Evolutionary conservation across 2,797 vertebrate species (phyloP).

Genomic region (Picus viridis): DNA sequence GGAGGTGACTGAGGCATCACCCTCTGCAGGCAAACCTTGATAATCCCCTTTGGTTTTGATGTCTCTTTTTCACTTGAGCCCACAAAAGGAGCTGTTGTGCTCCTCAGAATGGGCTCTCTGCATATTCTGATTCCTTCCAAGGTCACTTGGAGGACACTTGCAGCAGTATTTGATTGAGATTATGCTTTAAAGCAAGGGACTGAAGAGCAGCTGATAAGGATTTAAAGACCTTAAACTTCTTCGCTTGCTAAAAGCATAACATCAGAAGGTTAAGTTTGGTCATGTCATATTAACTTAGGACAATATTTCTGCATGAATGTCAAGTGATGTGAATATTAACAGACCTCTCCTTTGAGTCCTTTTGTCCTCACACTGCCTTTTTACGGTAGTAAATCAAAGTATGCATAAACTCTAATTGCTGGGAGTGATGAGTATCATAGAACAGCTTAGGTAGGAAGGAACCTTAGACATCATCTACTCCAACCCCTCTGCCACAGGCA

Average conservation of each 20-base stretch:
- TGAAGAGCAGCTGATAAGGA: conserved; percentile 51
- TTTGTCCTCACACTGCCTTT: neutral
- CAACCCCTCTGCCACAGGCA: too few relatives aligned
- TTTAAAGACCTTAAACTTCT: conserved; percentile 32
- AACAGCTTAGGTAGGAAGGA: too few relatives aligned
- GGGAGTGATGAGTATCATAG: neutral
- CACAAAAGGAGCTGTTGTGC: neutral
- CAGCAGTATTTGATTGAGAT: conserved; percentile 49
- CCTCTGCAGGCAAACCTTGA: neutral
- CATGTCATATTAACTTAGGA: neutral
- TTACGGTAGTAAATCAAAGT: neutral
- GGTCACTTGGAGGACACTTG: conserved; percentile 52
- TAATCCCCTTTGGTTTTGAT: conserved; percentile 7
- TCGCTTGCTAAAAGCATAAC: conserved; percentile 14
- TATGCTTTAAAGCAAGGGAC: conserved; percentile 23
- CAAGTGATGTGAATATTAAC: conserved; percentile 61
- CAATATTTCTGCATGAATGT: conserved; percentile 27
- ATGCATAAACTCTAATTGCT: neutral
- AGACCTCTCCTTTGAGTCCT: neutral
- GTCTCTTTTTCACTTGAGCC: neutral
- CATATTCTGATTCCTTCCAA: conserved; percentile 31
- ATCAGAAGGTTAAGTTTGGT: conserved; percentile 42
- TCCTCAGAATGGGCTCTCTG: neutral
- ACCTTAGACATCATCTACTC: too few relatives aligned
- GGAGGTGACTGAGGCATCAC: neutral